A percentile compares a stretch with the other conserved stretches of the same genome.
phyloP scores from a whole-genome alignment of 2,113 vertebrate genomes.

The Oxyura jamaicensis region DNA sequence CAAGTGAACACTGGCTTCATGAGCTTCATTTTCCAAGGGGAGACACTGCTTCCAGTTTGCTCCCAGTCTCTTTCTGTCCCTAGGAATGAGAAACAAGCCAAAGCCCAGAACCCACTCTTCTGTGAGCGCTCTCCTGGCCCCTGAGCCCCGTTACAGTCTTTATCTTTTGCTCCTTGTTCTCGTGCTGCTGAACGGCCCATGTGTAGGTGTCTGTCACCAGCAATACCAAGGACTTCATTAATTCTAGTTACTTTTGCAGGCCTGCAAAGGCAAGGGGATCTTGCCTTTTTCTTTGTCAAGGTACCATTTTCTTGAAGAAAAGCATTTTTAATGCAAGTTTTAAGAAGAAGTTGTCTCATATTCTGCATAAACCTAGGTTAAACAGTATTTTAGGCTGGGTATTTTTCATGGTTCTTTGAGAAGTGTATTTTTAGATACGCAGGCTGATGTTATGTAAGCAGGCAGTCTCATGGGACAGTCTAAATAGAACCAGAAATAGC shows the following conservation, averaged over 20 bases:
- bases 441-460: constrained; percentile 65
- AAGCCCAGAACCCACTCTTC: not conserved
- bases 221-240: not conserved
- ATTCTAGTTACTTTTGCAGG: not conserved
- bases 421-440: constrained; percentile 71
- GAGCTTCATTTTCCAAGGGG: not conserved
- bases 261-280: not conserved
- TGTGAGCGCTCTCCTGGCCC: accelerated
- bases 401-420: constrained; percentile 52
- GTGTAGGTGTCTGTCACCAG: not conserved
- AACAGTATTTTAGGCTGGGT: constrained; percentile 6
- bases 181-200: not conserved
- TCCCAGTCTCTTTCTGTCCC: not conserved
- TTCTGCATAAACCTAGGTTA: constrained; percentile 6
- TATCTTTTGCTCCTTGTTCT: not conserved
- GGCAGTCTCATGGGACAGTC: constrained; percentile 57
- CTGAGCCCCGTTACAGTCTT: not conserved
- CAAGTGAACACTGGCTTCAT: not conserved
- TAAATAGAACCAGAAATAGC: constrained; percentile 67
- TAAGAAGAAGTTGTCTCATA: not conserved
- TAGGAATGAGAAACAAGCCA: not conserved
- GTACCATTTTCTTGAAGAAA: not conserved
- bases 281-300: not conserved
- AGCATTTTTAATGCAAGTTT: not conserved
- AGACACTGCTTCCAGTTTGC: not conserved